Conservation (phyloP, 2,113 vertebrate genomes). For the Mus spicilegus region DNA sequence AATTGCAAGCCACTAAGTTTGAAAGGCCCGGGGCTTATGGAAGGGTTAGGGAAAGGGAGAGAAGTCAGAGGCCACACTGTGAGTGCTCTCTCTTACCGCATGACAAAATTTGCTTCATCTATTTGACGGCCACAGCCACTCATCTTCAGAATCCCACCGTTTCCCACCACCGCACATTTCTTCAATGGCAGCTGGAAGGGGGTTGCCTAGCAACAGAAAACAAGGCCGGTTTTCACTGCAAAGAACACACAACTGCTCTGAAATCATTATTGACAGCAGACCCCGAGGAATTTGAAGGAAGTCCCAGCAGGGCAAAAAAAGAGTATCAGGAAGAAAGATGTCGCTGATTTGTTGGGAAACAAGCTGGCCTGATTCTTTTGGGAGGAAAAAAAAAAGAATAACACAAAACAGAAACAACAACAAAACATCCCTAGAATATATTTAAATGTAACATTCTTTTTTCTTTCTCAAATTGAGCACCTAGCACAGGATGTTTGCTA, state of each 20-base stretch:
- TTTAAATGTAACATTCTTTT: constrained; percentile 26
- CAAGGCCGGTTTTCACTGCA: constrained; percentile 83
- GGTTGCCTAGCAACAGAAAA: constrained; percentile 92
- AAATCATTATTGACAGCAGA: constrained; percentile 79
- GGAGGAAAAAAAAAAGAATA: neutral
- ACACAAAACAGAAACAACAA: neutral
- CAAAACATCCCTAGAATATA: neutral
- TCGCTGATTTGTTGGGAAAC: constrained; percentile 35
- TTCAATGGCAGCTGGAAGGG: constrained; percentile 95
- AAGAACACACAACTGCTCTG: constrained; percentile 75
- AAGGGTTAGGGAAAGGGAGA: neutral
- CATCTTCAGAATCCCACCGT: constrained; percentile 95
- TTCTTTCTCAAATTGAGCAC: neutral
- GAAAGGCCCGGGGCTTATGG: constrained; percentile 46
- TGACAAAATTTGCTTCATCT: constrained; percentile 94
- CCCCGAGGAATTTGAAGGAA: neutral
- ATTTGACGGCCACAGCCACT: constrained; percentile 95
- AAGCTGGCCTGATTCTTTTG: neutral
- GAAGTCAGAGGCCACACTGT: constrained; percentile 52
- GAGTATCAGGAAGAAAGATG: neutral
- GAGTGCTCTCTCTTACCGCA: constrained; percentile 91
- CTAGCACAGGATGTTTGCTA: neutral
- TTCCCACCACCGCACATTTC: constrained; percentile 97
- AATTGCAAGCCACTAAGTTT: constrained; percentile 55
- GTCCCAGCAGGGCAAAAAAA: neutral